Percentiles rank a stretch among this genome's conserved stretches.
Evolutionary conservation across 2,888 invertebrate species (phyloP).

Genomic region (Vesta saturnalis): DNA sequence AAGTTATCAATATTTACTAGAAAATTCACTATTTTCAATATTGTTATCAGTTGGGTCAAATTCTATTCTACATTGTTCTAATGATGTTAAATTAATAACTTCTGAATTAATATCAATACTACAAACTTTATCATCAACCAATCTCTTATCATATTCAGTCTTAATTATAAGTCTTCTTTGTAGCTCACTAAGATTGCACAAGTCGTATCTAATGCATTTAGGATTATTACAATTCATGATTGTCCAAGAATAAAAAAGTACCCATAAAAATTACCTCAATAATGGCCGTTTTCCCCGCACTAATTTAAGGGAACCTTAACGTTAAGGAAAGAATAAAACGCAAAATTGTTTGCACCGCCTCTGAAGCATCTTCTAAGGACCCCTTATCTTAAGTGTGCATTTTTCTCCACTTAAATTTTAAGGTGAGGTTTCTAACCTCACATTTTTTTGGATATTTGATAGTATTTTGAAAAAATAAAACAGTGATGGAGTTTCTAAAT

Average conservation of each 20-base stretch:
- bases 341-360: no score
- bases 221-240: background rate
- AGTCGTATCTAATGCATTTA: background rate
- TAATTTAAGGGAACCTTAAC: no score
- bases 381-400: no score
- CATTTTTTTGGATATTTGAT: no score
- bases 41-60: background rate
- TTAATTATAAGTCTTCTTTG: background rate
- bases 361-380: no score
- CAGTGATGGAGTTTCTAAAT: no score
- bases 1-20: background rate
- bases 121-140: background rate
- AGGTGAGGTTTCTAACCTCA: no score
- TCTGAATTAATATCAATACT: background rate
- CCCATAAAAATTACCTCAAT: no score
- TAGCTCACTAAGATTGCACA: background rate
- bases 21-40: background rate
- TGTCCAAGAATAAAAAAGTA: background rate
- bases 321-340: no score
- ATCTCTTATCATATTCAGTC: background rate
- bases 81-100: background rate
- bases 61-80: background rate
- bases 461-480: no score
- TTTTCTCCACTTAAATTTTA: no score
- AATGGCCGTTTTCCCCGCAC: no score